Conservation (phyloP, 2,797 vertebrate genomes). For the Scyliorhinus canicula region DNA sequence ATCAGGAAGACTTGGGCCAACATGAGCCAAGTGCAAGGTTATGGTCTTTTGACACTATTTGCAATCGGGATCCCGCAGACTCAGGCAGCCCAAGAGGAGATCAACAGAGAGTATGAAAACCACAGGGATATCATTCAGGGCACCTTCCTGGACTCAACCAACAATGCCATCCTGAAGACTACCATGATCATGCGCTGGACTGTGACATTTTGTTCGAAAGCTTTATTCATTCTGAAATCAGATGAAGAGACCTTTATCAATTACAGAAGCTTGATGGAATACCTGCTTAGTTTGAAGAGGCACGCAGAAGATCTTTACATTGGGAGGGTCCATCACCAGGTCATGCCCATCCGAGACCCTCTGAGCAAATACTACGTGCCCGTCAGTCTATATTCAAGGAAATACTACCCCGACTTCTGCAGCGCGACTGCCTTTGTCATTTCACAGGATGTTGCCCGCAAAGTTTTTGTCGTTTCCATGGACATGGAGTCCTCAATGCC, state of each 20-base stretch:
- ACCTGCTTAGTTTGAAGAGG: conserved; percentile 67
- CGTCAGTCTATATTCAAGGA: conserved; percentile 57
- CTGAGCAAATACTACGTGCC: conserved; percentile 61
- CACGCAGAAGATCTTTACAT: conserved; percentile 75
- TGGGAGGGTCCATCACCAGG: conserved; percentile 70
- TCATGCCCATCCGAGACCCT: conserved; percentile 63
- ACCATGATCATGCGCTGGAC: conserved; percentile 69
- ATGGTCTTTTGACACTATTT: conserved; percentile 55
- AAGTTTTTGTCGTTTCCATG: conserved; percentile 68
- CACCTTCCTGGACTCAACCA: conserved; percentile 55
- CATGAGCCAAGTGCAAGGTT: conserved; percentile 51
- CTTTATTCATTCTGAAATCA: conserved; percentile 71
- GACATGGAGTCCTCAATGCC: conserved; percentile 52
- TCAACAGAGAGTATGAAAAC: conserved; percentile 53
- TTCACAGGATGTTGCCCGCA: conserved; percentile 79
- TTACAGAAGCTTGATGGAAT: conserved; percentile 62
- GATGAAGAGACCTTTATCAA: conserved; percentile 72
- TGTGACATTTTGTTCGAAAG: conserved; percentile 72
- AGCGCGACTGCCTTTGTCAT: conserved; percentile 66
- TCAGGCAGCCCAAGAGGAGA: conserved; percentile 51
- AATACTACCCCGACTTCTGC: conserved; percentile 79
- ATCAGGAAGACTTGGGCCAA: conserved; percentile 82
- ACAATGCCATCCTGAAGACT: conserved; percentile 60
- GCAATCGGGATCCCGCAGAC: conserved; percentile 57
- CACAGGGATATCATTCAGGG: conserved; percentile 65